Evolutionary conservation across 1,140 invertebrate genomes (phyloP), one percentile per base, ranked within the genome.

Genomic region (Megalopta genalis): DNA sequence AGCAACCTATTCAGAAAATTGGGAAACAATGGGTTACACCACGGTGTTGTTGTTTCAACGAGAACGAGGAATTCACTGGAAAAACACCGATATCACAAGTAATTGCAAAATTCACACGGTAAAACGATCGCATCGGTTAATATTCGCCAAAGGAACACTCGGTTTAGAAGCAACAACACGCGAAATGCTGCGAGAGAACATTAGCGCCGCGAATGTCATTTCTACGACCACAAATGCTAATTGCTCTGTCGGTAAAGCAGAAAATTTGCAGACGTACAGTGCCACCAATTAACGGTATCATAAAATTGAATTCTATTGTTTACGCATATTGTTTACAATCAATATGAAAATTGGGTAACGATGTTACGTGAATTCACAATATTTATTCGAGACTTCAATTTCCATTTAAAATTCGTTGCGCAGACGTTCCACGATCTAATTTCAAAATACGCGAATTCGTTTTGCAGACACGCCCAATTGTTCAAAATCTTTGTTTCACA

Each of bases 321-420:
- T 12, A 46, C 42, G 42, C 12, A 46, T 12, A 14, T 12, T 10
- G 9, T 46, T 46, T 46, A 10, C 42, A 9, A 42, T 42, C 42
- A 42, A 42, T 42, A 8, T 42, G 42, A 52, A 52, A 52, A 52
- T 52, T 18, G 16, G 18, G 49, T 52, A 18, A 52, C 49, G 49
- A 6, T 6, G 49, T 21, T 18, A 18, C 49, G 18, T 52, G 49
- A n/a, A 88, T 88, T 87, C 74, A 87, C 87, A 88, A 88, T 81
- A 88, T 88, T 88, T 88, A 87, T 87, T 88, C 78, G 73, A 70
- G 70, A 73, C 77, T 52, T 52, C 16, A 5, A 52, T 16, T 14
- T 52, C 16, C 5, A 52, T 0, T 6, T n/a, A 57, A n/a, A n/a
- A n/a, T n/a, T 14, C 12, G 16, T 52, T 52, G 1, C 52, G 21